Conservation (phyloP, 2,888 invertebrate species). For the Tinea pellionella region DNA sequence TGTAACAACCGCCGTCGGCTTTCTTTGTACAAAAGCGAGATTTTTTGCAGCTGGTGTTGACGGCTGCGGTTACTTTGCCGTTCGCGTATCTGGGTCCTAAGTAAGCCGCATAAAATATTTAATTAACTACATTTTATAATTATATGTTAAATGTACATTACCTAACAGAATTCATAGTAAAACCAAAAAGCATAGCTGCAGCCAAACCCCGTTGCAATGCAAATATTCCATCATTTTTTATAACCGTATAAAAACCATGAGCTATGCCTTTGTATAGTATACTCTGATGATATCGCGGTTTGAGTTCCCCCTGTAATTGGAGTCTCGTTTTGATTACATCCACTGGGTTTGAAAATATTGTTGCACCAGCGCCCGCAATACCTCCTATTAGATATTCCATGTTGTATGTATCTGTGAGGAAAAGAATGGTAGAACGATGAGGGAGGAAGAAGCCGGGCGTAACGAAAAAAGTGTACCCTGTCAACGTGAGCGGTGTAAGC, state of each 20-base stretch:
- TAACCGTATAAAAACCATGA: conserved; percentile 80
- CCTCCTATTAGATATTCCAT: conserved; percentile 80
- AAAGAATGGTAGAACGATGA: no score
- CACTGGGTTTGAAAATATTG: conserved; percentile 86
- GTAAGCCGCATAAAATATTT: no score
- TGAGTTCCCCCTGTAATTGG: conserved; percentile 84
- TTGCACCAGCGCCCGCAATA: conserved; percentile 78
- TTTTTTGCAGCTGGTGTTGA: no score
- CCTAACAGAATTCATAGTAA: conserved; percentile 70
- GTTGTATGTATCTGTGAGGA: neutral
- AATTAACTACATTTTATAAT: no score
- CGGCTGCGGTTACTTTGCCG: no score
- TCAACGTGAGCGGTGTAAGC: no score
- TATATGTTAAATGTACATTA: conserved; percentile 21
- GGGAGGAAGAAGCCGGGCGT: no score
- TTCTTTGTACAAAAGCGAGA: no score
- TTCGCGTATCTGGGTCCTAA: no score
- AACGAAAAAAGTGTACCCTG: no score
- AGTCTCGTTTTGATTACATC: conserved; percentile 90
- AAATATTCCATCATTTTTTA: conserved; percentile 77
- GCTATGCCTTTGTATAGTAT: conserved; percentile 76
- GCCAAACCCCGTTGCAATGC: conserved; percentile 83
- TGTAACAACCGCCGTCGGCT: no score
- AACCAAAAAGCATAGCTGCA: conserved; percentile 85
- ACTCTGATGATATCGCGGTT: conserved; percentile 64